phyloP scores from a whole-genome alignment of 1,140 invertebrate genomes.

The Mercenaria mercenaria region DNA sequence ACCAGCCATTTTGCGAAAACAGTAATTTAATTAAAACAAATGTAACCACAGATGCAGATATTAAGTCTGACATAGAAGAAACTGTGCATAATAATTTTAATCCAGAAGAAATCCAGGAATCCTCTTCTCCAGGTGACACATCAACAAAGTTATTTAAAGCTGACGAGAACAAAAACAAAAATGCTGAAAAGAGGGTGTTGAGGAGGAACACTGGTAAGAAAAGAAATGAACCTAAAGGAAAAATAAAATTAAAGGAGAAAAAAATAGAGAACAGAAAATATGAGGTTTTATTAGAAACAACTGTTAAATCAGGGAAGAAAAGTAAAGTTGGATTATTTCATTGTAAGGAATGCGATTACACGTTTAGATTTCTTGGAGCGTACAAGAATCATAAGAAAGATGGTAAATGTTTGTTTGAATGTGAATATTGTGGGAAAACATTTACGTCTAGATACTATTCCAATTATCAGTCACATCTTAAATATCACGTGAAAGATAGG shows the following conservation, averaged over 20 bases:
- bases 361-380: slow-evolving; percentile 7
- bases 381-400: slow-evolving; percentile 49
- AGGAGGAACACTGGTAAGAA: background rate
- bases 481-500: slow-evolving; percentile 59
- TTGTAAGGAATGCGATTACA: slow-evolving; percentile 45
- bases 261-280: background rate
- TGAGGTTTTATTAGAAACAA: background rate
- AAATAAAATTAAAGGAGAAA: background rate
- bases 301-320: background rate
- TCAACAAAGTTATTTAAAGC: too few relatives aligned
- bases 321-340: slow-evolving; percentile 24
- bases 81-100: too few relatives aligned
- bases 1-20: background rate
- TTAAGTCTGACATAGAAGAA: too few relatives aligned
- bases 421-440: slow-evolving; percentile 55
- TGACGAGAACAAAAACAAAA: background rate
- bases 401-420: slow-evolving; percentile 58
- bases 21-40: background rate
- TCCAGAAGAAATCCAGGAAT: too few relatives aligned
- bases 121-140: too few relatives aligned
- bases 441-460: slow-evolving; percentile 17
- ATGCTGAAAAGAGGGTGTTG: background rate
- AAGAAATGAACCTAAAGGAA: background rate
- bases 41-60: background rate
- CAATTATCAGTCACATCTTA: slow-evolving; percentile 56